Percentiles rank a stretch among this genome's conserved stretches.
phyloP scores from a whole-genome alignment of 2,888 invertebrate genomes.

The Esperia sulphurella region DNA sequence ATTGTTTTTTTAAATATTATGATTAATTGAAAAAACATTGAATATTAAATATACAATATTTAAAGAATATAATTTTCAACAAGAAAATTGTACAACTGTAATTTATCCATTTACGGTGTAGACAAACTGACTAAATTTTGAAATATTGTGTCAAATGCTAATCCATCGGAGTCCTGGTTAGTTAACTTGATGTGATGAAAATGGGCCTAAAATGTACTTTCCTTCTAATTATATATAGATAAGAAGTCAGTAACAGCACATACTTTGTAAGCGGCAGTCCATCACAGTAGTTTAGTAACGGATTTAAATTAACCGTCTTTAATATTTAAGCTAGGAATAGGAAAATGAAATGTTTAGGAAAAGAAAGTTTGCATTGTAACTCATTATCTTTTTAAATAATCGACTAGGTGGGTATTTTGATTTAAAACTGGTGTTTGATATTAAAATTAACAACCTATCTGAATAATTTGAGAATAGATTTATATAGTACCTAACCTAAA shows the following conservation, averaged over 20 bases:
- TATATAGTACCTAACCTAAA: background rate
- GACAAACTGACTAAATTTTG: no score
- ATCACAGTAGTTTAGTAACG: constrained; percentile 48
- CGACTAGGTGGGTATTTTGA: no score
- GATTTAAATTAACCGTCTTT: constrained; percentile 34
- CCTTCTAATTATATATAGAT: constrained; percentile 23
- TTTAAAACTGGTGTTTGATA: no score
- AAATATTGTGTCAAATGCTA: no score
- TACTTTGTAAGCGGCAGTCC: constrained; percentile 43
- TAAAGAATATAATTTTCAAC: no score
- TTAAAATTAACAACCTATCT: background rate
- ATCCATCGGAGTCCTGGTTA: no score
- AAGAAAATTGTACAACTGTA: no score
- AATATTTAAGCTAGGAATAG: constrained; percentile 22
- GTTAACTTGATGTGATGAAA: background rate
- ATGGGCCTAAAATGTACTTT: background rate
- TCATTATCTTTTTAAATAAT: no score
- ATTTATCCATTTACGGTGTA: no score
- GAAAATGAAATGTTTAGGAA: background rate
- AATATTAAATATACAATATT: no score
- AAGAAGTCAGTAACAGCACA: constrained; percentile 41
- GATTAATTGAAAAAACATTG: no score
- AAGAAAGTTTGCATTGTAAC: background rate
- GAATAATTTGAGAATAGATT: background rate
- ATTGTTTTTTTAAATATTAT: no score